Conservation (phyloP, 2,797 vertebrate species). For the Leucoraja ocellata region DNA sequence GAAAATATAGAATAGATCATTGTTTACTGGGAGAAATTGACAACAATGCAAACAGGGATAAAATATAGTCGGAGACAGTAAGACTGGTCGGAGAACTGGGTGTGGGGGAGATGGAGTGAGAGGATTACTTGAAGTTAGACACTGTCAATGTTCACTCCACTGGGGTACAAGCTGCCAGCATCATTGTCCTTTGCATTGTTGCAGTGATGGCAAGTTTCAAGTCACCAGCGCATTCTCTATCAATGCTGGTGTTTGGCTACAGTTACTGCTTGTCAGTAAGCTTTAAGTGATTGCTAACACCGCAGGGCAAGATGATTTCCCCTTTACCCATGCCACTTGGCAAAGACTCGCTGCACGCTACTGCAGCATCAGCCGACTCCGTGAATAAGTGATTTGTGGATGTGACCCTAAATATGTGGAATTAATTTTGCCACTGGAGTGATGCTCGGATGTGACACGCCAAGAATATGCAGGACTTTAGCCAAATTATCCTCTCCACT, state of each 20-base stretch:
- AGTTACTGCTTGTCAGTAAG: not conserved
- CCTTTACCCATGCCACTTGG: not conserved
- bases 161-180: no score
- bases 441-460: not conserved
- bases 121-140: no score
- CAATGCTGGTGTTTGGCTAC: not conserved
- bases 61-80: no score
- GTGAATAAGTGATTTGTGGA: not conserved
- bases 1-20: no score
- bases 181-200: not conserved
- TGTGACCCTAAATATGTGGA: not conserved
- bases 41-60: no score
- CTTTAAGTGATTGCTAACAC: no score
- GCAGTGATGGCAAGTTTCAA: not conserved
- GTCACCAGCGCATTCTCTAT: not conserved
- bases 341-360: not conserved
- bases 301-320: not conserved
- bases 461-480: not conserved
- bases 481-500: not conserved
- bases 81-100: no score
- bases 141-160: no score
- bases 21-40: no score
- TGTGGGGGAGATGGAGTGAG: no score
- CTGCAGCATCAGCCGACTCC: not conserved
- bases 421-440: not conserved